These are phyloP conservation scores for Castor canadensis DNA, from an alignment of 2,113 vertebrate genomes.

Conservation along the genomic window DNA sequence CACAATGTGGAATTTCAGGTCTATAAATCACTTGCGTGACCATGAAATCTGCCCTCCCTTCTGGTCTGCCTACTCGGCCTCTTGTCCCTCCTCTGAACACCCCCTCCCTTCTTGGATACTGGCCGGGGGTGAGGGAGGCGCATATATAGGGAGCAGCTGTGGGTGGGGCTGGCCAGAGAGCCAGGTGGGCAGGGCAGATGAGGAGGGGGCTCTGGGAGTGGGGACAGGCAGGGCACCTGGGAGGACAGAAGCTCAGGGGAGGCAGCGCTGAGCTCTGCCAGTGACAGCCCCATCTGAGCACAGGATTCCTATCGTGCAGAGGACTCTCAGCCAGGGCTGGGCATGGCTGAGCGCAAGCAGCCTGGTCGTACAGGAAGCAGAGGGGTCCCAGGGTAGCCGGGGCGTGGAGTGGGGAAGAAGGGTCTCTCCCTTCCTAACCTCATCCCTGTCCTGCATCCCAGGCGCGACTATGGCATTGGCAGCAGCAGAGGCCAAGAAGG, in stretches of 20 bases:
- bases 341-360: neutral
- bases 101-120: neutral
- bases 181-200: slow-evolving; percentile 42
- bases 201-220: neutral
- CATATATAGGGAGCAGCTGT: slow-evolving; percentile 37
- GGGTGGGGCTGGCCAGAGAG: neutral
- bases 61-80: neutral
- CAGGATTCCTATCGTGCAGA: neutral
- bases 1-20: slow-evolving; percentile 68
- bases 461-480: slow-evolving; percentile 63
- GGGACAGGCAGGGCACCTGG: neutral
- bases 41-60: neutral
- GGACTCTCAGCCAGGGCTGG: neutral
- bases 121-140: neutral
- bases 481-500: slow-evolving; percentile 60
- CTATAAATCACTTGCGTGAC: slow-evolving; percentile 43
- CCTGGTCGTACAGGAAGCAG: too few relatives aligned
- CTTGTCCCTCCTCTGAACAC: neutral
- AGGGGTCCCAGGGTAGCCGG: neutral
- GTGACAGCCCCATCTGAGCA: neutral
- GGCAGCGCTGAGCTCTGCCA: neutral
- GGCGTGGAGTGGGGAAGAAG: neutral
- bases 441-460: neutral
- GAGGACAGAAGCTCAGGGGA: neutral
- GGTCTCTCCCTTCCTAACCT: neutral